Evolutionary conservation across 2,113 vertebrate genomes (phyloP).

Genomic region (Gambusia affinis): DNA sequence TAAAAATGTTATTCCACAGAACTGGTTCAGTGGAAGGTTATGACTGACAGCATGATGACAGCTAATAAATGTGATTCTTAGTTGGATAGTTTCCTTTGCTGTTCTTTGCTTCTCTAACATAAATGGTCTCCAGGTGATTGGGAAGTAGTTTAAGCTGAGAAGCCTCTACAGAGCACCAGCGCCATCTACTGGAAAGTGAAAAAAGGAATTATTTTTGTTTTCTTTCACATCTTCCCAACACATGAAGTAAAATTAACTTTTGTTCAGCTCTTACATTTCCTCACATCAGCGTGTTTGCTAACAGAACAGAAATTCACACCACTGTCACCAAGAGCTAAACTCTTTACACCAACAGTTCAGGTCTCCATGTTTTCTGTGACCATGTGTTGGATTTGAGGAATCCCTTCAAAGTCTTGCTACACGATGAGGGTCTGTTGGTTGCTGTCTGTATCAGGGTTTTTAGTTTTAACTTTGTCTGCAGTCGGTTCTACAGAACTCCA

Average conservation of each 20-base stretch:
- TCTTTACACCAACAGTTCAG: slow-evolving; percentile 14
- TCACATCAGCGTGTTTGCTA: slow-evolving; percentile 39
- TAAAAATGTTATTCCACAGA: too few species aligned
- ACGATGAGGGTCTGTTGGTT: slow-evolving; percentile 28
- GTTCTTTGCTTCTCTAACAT: too few species aligned
- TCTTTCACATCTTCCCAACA: too few species aligned
- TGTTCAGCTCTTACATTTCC: slow-evolving; percentile 4
- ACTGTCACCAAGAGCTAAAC: slow-evolving; percentile 36
- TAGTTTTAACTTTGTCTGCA: slow-evolving; percentile 37
- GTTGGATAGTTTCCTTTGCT: too few species aligned
- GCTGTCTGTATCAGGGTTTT: slow-evolving; percentile 58
- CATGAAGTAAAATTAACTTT: slow-evolving; percentile 2
- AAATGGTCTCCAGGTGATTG: too few species aligned
- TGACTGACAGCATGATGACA: too few species aligned
- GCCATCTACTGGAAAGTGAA: slow-evolving; percentile 42
- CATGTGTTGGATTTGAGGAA: slow-evolving; percentile 25
- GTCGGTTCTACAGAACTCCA: slow-evolving; percentile 14
- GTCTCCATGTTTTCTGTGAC: not conserved
- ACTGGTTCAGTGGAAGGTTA: too few species aligned
- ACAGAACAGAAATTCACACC: slow-evolving; percentile 48
- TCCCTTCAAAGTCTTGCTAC: not conserved
- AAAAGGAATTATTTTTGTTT: too few species aligned
- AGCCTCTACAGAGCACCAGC: slow-evolving; percentile 19
- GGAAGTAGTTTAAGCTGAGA: not conserved
- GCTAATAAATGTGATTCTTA: too few species aligned